Base-by-base conservation (phyloP, 2,797 vertebrate species). In the Aphelocoma californica region DNA sequence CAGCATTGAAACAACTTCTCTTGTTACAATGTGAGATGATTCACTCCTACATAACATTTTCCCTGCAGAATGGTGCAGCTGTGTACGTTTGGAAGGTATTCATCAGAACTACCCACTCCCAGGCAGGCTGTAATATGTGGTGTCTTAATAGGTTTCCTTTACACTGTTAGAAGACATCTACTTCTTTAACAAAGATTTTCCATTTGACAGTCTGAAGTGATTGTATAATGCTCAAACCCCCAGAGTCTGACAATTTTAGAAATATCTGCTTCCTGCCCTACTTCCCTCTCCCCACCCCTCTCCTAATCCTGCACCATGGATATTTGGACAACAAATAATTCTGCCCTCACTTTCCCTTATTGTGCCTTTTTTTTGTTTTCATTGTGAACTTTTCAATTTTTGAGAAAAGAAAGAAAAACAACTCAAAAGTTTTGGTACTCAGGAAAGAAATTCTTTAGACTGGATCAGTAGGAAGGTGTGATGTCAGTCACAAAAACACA, bases 1-100 rank as follows among this genome's bases (percentile, higher is more conserved):
- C 86, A 96, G 85, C 90, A 70, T 71, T 66, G 34, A 64, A 93
- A 83, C 77, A 92, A 57, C 88, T 94, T 72, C 57, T 89, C 86
- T 71, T 26, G 29, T 50, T 78, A 77, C 51, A 86, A 50, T 38
- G n/a, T 82, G 74, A 66, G 32, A 70, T 73, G 64, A 86, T 74
- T 96, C 86, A 89, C 36, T 88, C 71, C 74, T 25, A 36, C 53
- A 20, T 20, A 67, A 81, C n/a, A n/a, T 90, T 91, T 51, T 77
- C 62, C 50, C 81, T 79, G 81, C 36, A 72, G 72, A 87, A 85
- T 3, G 23, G 10, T 91, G 80, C 86, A 93, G 78, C 78, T 10
- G 6, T 40, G 80, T 77, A 32, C 31, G 69, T n/a, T 74, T 84
- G 66, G 92, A 91, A 90, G 36, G 53, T 71, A 85, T 85, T 94